Base-by-base conservation (phyloP, 2,888 invertebrate genomes). In the Portevinia maculata region DNA sequence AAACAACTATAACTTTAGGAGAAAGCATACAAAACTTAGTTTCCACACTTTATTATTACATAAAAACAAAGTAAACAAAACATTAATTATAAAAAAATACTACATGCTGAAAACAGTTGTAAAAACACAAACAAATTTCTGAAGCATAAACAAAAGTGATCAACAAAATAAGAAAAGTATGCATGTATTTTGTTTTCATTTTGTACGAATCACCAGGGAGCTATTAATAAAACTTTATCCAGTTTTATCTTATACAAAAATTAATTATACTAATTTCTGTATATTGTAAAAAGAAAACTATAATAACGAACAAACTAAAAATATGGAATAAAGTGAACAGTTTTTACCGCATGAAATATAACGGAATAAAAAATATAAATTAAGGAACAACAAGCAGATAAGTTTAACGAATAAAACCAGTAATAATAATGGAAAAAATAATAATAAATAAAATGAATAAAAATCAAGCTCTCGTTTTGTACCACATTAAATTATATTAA, bases 341-440 rank as follows among this genome's bases (percentile, higher is more conserved):
- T 88, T 87, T 87, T 86, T 88, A 86, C 88, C 81, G 70, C 78
- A 67, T 73, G 32, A 71, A 85, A 79, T 79, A 70, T 73, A 83
- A 84, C 34, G 86, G 86, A 88, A 88, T 86, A 85, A 9, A 75
- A 86, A 88, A 87, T 88, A 88, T 86, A 88, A 87, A 86, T 3
- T 79, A 86, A 85, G n/a, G 19, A 69, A 55, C 37, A 53, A 57
- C 57, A 62, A 60, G 37, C 64, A 37, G 24, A 59, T 64, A 62
- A 73, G 15, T 70, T 53, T 28, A 64, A 24, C 15, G 62, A 55
- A 60, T 53, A 53, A 64, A 55, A 60, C 64, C 11, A 44, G n/a
- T n/a, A 19, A 19, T 8, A 1, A 44, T 11, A 44, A 21, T 11
- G 17, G 19, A 53, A 59, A 69, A 64, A 46, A n/a, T 32, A 24